These are phyloP conservation scores for Philopedon plagiatum DNA, from an alignment of 2,888 invertebrate species.

Conservation along the genomic window DNA sequence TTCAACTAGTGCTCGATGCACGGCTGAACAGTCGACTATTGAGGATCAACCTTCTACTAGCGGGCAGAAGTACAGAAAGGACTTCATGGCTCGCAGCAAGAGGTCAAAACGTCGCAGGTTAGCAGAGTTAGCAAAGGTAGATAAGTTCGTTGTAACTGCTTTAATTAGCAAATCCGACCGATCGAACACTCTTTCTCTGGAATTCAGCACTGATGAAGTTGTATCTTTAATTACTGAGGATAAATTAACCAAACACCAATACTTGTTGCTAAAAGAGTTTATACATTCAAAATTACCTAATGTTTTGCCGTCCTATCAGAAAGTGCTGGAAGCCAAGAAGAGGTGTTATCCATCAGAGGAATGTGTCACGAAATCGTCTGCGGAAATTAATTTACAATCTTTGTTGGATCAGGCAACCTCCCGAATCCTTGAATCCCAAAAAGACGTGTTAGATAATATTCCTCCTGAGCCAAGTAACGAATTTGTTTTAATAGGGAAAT, in stretches of 20 bases:
- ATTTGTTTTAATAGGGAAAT: too few species aligned
- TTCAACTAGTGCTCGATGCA: too few species aligned
- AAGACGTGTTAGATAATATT: constrained; percentile 18
- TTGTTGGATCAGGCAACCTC: constrained; percentile 32
- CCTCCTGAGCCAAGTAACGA: too few species aligned
- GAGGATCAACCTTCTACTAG: too few species aligned
- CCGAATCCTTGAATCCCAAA: constrained; percentile 15
- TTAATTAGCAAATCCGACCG: too few species aligned
- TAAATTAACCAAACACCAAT: constrained; percentile 27
- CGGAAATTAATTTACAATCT: constrained; percentile 33
- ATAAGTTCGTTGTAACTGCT: too few species aligned
- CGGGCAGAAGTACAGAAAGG: too few species aligned
- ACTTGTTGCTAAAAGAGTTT: constrained; percentile 27
- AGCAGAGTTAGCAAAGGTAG: too few species aligned
- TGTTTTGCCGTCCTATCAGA: constrained; percentile 31
- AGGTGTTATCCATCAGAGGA: constrained; percentile 4
- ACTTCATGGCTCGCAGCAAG: too few species aligned
- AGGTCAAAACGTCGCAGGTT: too few species aligned
- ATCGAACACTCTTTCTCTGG: background rate
- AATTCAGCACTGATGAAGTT: background rate
- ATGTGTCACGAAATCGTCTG: background rate
- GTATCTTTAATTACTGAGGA: constrained; percentile 24
- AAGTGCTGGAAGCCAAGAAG: constrained; percentile 27
- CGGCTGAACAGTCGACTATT: too few species aligned
- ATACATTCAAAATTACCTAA: too few species aligned